Conservation (phyloP, 2,113 vertebrate species). For the Eublepharis macularius region DNA sequence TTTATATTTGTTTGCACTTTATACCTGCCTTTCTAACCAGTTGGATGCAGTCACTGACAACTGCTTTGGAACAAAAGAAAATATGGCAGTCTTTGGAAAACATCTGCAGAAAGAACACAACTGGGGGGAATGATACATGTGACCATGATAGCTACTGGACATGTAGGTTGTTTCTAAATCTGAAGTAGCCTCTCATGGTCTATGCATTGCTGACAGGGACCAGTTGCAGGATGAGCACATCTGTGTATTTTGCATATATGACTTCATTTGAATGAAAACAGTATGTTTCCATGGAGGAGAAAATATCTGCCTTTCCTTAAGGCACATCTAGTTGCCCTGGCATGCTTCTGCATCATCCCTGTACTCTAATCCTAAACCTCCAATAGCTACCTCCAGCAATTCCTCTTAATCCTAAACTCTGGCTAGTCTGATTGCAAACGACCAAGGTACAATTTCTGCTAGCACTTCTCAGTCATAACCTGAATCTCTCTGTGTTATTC, state of each 20-base stretch:
- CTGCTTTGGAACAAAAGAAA: neutral
- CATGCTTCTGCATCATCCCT: neutral
- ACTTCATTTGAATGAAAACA: neutral
- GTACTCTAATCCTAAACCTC: neutral
- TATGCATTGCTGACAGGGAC: neutral
- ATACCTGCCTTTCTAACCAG: neutral
- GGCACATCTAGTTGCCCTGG: neutral
- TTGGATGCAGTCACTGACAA: neutral
- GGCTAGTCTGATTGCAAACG: neutral
- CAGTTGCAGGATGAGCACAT: neutral
- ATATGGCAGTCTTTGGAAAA: neutral
- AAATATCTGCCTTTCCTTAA: neutral
- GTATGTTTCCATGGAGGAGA: neutral
- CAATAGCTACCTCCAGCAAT: neutral
- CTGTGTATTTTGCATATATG: neutral
- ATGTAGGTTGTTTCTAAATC: neutral
- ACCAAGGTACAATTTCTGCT: too few relatives aligned
- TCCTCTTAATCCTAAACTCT: neutral
- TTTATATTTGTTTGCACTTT: neutral
- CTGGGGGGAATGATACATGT: neutral
- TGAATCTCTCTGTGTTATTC: too few relatives aligned
- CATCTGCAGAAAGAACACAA: conserved; percentile 17
- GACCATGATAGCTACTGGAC: neutral
- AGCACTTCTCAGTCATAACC: too few relatives aligned
- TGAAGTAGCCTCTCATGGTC: neutral